phyloP scores from a whole-genome alignment of 2,113 vertebrate species.

The Gnathonemus longibarbis region DNA sequence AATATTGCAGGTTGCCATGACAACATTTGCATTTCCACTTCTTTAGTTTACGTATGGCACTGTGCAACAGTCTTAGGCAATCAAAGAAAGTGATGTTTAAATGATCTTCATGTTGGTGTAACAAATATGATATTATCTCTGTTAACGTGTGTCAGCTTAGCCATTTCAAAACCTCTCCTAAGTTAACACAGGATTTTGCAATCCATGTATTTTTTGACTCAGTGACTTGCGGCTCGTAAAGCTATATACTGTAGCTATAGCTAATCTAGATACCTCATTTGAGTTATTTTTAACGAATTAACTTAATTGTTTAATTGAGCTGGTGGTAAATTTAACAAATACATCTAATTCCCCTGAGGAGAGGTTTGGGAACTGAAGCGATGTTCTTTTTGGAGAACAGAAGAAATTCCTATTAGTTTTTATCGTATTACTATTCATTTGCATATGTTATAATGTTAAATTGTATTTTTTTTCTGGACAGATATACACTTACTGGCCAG shows the following conservation, averaged over 20 bases:
- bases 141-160: neutral
- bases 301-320: neutral
- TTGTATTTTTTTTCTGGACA: neutral
- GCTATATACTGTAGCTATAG: no score
- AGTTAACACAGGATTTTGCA: no score
- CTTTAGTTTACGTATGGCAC: neutral
- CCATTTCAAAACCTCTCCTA: neutral
- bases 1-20: slow-evolving; percentile 32
- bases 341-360: neutral
- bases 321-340: neutral
- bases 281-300: neutral
- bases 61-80: neutral
- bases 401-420: neutral
- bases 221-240: neutral
- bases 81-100: neutral
- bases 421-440: neutral
- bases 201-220: neutral
- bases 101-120: neutral
- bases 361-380: neutral
- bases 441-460: neutral
- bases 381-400: neutral
- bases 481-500: neutral
- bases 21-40: slow-evolving; percentile 10
- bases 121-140: neutral
- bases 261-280: no score